Percentiles rank a stretch among this genome's conserved stretches.
These are phyloP conservation scores for Pantherophis vulpinus DNA, from an alignment of 2,797 vertebrate genomes.

Conservation along the genomic window DNA sequence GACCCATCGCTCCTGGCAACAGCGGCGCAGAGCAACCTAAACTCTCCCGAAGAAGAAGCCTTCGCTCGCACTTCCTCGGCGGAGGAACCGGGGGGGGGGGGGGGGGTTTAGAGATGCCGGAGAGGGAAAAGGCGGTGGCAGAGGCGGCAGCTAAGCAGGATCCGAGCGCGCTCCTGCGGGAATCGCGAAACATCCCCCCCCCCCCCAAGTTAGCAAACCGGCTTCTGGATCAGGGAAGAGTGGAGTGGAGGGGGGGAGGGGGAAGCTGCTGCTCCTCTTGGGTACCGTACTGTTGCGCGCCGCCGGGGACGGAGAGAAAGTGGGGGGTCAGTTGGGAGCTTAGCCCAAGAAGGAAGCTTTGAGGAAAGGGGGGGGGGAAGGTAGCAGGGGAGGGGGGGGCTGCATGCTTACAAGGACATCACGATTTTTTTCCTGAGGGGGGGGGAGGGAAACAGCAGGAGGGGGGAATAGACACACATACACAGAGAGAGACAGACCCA, in stretches of 20 bases:
- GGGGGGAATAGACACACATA: background rate
- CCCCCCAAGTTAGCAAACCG: background rate
- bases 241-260: background rate
- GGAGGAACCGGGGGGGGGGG: background rate
- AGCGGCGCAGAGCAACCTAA: background rate
- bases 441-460: background rate
- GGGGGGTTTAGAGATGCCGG: background rate
- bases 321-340: background rate
- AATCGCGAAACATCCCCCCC: background rate
- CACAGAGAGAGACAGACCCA: too few species aligned
- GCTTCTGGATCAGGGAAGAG: background rate
- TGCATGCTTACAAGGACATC: background rate
- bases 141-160: background rate
- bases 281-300: background rate
- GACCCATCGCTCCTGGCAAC: background rate
- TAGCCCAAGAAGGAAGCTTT: background rate
- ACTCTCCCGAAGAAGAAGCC: background rate
- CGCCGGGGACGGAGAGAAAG: background rate
- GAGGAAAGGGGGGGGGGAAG: too few species aligned
- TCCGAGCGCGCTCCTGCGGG: background rate
- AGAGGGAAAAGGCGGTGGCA: background rate
- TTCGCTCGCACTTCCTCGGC: background rate
- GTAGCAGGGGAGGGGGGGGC: background rate
- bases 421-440: too few species aligned
- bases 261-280: background rate